These are phyloP conservation scores for Charina bottae DNA, from an alignment of 2,113 vertebrate genomes.

Conservation along the genomic window DNA sequence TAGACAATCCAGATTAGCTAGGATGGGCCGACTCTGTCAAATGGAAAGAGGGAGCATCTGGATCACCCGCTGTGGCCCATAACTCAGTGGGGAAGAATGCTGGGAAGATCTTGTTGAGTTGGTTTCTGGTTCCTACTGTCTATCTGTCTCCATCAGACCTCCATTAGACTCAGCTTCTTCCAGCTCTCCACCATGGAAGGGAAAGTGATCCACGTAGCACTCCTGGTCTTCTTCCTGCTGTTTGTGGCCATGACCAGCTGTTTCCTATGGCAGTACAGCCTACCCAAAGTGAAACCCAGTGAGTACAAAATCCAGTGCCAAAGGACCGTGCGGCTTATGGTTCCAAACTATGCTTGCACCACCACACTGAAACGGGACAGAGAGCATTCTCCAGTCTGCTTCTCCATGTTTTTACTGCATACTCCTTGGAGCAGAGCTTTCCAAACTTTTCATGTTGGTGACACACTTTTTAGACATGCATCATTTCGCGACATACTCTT, in stretches of 20 bases:
- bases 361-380: not conserved
- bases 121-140: not conserved
- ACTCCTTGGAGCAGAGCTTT: too few species aligned
- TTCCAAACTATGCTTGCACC: too few species aligned
- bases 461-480: too few species aligned
- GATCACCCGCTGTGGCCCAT: too few species aligned
- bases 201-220: slow-evolving; percentile 77
- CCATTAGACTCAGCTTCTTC: slow-evolving; percentile 64
- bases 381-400: not conserved
- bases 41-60: too few species aligned
- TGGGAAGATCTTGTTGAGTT: too few species aligned
- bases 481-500: too few species aligned
- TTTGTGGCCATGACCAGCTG: slow-evolving; percentile 83
- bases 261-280: slow-evolving; percentile 87
- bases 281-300: slow-evolving; percentile 77
- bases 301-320: slow-evolving; percentile 35
- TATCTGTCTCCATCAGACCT: slow-evolving; percentile 34
- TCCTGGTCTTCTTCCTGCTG: slow-evolving; percentile 81
- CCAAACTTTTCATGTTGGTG: too few species aligned
- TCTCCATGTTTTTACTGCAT: not conserved
- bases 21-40: too few species aligned
- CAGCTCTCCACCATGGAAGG: slow-evolving; percentile 70
- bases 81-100: too few species aligned
- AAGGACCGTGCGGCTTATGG: too few species aligned
- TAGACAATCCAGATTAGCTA: not conserved